Evolutionary conservation across 2,113 vertebrate genomes (phyloP).

Genomic region (Acrocephalus arundinaceus): DNA sequence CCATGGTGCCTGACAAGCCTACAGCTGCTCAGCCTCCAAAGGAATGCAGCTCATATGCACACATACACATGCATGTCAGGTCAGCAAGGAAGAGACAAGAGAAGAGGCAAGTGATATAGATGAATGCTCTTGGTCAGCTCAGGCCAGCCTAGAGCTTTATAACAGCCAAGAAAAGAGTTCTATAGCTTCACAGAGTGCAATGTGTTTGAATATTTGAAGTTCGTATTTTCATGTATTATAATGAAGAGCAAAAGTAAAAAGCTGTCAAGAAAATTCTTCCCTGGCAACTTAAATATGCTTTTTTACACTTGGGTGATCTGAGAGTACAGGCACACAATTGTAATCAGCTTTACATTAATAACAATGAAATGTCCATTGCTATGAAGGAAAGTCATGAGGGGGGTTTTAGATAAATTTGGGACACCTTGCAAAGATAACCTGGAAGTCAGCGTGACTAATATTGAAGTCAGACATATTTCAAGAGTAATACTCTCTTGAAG

Average conservation of each 20-base stretch:
- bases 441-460: neutral
- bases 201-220: neutral
- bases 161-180: neutral
- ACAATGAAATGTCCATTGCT: neutral
- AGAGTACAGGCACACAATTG: neutral
- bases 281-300: neutral
- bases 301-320: neutral
- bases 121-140: slow-evolving; percentile 7
- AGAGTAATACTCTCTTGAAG: neutral
- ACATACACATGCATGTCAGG: neutral
- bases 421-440: neutral
- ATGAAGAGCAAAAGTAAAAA: slow-evolving; percentile 6
- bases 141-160: neutral
- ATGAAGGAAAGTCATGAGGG: neutral
- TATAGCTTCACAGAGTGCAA: neutral
- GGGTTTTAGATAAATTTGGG: neutral
- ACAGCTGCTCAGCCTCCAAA: neutral
- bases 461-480: neutral
- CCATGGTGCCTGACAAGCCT: neutral
- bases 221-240: slow-evolving; percentile 5
- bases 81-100: neutral
- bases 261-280: slow-evolving; percentile 31
- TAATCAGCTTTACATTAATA: neutral
- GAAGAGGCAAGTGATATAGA: neutral
- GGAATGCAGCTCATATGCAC: neutral